Percentiles rank a stretch among this genome's conserved stretches.
Evolutionary conservation across 2,888 invertebrate species (phyloP).

Genomic region (Dasypogon diadema): DNA sequence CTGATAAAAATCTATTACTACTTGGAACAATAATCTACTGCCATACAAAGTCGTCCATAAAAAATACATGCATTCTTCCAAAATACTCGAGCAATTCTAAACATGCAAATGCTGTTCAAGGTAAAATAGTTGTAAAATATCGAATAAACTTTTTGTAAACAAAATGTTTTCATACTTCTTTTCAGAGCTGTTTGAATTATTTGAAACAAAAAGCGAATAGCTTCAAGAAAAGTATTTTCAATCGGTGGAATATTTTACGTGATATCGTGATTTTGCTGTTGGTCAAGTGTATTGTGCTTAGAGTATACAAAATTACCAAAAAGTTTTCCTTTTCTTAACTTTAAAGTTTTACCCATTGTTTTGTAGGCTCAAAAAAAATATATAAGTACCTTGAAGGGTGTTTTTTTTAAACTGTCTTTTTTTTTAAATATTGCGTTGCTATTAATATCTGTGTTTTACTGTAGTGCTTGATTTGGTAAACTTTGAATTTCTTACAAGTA

Average conservation of each 20-base stretch:
- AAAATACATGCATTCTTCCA: constrained; percentile 36
- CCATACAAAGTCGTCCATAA: constrained; percentile 21
- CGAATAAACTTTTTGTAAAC: neutral
- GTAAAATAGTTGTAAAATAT: neutral
- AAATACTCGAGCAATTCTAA: neutral
- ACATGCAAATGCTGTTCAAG: constrained; percentile 23
- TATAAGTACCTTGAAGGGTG: no score
- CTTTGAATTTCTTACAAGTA: constrained; percentile 17
- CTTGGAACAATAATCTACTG: constrained; percentile 23
- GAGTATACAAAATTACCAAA: neutral
- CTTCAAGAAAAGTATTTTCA: neutral
- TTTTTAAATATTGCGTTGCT: neutral
- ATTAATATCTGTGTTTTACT: no score
- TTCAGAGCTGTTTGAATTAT: neutral
- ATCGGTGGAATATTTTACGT: neutral
- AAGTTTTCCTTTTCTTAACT: neutral
- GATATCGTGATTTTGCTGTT: neutral
- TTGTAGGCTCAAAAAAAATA: no score
- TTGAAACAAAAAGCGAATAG: neutral
- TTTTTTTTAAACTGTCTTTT: no score
- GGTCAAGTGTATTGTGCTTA: neutral
- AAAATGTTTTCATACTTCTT: constrained; percentile 1
- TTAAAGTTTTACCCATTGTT: neutral
- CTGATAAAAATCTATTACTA: constrained; percentile 17
- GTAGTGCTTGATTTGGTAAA: neutral